Evolutionary conservation across 2,888 invertebrate species (phyloP).

Genomic region (Tuberolachnus salignus): DNA sequence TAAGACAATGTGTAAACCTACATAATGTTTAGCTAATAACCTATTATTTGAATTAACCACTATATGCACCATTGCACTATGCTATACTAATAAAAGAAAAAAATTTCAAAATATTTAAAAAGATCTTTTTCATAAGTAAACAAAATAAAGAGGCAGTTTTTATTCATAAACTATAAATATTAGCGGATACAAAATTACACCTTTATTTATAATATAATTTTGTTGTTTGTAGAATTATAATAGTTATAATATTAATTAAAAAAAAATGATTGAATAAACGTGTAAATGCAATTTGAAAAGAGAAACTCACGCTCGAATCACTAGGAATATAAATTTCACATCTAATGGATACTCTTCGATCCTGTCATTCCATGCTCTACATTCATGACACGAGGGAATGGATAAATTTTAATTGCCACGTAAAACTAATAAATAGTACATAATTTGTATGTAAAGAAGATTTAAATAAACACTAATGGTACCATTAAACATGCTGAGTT

Average conservation of each 20-base stretch:
- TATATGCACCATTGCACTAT: no score
- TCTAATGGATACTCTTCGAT: neutral
- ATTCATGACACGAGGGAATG: neutral
- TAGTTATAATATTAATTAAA: no score
- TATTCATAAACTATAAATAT: neutral
- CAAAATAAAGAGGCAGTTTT: neutral
- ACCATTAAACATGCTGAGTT: neutral
- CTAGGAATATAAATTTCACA: neutral
- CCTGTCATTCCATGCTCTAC: neutral
- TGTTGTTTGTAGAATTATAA: neutral
- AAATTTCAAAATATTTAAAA: neutral
- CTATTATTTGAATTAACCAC: neutral
- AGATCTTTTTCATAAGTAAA: neutral
- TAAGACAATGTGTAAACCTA: neutral
- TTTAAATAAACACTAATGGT: neutral
- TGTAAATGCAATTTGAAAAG: conserved; percentile 12
- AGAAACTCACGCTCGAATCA: neutral
- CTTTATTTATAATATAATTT: neutral
- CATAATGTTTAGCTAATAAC: neutral
- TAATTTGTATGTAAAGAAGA: neutral
- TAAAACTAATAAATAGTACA: neutral
- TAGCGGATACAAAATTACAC: neutral
- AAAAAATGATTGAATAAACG: neutral
- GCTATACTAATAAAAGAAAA: neutral
- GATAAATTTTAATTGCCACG: neutral